Evolutionary conservation across 2,113 vertebrate species (phyloP), one percentile per base, ranked within the genome.

Genomic region (Ranitomeya variabilis): DNA sequence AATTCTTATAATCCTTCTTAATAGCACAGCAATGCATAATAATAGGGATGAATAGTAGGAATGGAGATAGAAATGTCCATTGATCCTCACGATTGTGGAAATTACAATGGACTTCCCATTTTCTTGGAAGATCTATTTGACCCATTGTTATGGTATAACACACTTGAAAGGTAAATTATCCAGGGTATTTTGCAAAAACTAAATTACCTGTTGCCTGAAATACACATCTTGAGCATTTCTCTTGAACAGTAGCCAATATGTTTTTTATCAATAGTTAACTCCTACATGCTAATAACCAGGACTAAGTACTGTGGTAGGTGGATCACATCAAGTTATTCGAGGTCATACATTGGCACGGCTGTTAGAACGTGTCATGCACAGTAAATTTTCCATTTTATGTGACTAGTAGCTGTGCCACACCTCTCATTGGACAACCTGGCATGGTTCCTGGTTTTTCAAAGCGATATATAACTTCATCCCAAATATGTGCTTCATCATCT

Each of bases 311-410:
- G 37, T 55, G 51, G 45, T 52, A 79, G 85, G 74, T 54, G 76
- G 62, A 74, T 79, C 76, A 80, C 60, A 31, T 23, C 21, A 52
- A 37, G 55, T 45, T 51, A 79, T 86, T 52, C 62, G 15, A 26
- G 31, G 3, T 23, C 18, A 45, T 21, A 64, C 59, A 55, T 10
- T 69, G 45, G 62, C 81, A 83, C 71, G 18, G 60, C 21, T 26
- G 74, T 16, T n/a, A 45, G 21, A 26, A 62, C 21, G 64, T 79
- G 55, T 79, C 85, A 87, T 64, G 59, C 21, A 18, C 67, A 87
- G 76, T 80, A 87, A 87, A 87, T 87, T 69, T 87, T 80, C 85
- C 85, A 87, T 77, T n/a, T 45, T 78, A 13, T 64, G n/a, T 87
- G 74, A 87, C 18, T 87, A 15, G 74, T 7, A 80, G 59, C 16